Conservation (phyloP, 2,888 invertebrate species). For the Aplocera efformata region DNA sequence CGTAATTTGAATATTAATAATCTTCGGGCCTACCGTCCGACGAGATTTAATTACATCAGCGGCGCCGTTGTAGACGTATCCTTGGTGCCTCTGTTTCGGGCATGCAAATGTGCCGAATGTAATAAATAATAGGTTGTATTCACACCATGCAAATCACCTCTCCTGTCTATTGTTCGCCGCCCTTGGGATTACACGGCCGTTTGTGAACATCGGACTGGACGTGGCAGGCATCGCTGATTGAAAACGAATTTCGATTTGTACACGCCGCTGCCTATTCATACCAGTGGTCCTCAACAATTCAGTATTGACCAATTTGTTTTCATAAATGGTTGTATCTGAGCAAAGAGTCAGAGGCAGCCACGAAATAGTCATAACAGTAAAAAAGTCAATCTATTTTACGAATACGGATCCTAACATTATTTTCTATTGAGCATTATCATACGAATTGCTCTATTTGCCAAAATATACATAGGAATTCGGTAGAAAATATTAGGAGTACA, state of each 20-base stretch:
- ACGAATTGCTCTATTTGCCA: slow-evolving; percentile 39
- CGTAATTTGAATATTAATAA: slow-evolving; percentile 66
- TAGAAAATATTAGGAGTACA: too few relatives aligned
- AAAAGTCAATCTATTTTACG: slow-evolving; percentile 40
- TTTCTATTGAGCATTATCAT: slow-evolving; percentile 38
- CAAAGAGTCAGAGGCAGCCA: slow-evolving; percentile 20
- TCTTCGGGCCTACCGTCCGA: slow-evolving; percentile 23
- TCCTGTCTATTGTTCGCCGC: slow-evolving; percentile 69
- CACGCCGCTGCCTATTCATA: slow-evolving; percentile 35
- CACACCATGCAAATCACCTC: slow-evolving; percentile 66
- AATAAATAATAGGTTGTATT: slow-evolving; percentile 46
- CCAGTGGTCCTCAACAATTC: slow-evolving; percentile 46
- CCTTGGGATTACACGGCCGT: slow-evolving; percentile 65
- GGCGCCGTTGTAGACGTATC: slow-evolving; percentile 50
- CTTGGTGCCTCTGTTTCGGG: slow-evolving; percentile 58
- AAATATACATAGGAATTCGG: slow-evolving; percentile 32
- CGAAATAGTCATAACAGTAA: slow-evolving; percentile 38
- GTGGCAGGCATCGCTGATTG: slow-evolving; percentile 63
- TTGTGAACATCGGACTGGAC: slow-evolving; percentile 37
- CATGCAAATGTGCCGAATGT: slow-evolving; percentile 72
- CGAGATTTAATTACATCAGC: slow-evolving; percentile 67
- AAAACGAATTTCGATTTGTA: slow-evolving; percentile 61
- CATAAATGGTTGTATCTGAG: slow-evolving; percentile 6
- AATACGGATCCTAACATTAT: slow-evolving; percentile 27
- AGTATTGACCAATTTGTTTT: slow-evolving; percentile 19